These are phyloP conservation scores for Boleophthalmus pectinirostris DNA, from an alignment of 2,113 vertebrate species.

Conservation along the genomic window DNA sequence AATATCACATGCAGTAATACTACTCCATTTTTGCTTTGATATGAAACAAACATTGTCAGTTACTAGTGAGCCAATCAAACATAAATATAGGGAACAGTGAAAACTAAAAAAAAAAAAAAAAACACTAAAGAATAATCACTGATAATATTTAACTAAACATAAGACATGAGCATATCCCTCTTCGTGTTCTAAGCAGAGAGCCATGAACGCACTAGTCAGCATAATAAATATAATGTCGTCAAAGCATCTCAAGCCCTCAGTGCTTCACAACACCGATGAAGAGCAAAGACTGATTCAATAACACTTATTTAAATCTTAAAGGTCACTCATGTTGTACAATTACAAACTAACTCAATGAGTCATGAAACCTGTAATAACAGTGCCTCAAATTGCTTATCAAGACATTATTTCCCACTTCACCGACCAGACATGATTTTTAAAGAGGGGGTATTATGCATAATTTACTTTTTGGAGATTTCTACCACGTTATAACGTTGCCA, in stretches of 20 bases:
- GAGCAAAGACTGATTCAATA: background rate
- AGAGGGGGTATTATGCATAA: too few relatives aligned
- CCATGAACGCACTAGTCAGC: conserved; percentile 2
- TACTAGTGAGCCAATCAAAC: background rate
- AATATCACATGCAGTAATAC: too few relatives aligned
- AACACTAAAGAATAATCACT: background rate
- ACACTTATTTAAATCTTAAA: background rate
- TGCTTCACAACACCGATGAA: background rate
- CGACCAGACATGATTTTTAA: too few relatives aligned
- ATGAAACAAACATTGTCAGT: background rate
- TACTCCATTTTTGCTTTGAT: too few relatives aligned
- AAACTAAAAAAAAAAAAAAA: background rate
- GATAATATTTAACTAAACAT: background rate
- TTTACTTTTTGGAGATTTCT: too few relatives aligned
- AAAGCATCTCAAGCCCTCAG: too few relatives aligned
- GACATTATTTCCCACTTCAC: too few relatives aligned
- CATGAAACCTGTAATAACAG: conserved; percentile 15
- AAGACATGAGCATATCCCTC: background rate
- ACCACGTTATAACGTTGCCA: too few relatives aligned
- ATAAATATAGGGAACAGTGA: background rate
- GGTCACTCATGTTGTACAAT: conserved; percentile 14
- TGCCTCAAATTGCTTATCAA: background rate
- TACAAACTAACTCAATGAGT: background rate
- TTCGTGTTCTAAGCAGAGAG: background rate
- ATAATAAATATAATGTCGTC: too few relatives aligned